Evolutionary conservation across 2,888 invertebrate species (phyloP).

Genomic region (Ichneumoninae sp.): DNA sequence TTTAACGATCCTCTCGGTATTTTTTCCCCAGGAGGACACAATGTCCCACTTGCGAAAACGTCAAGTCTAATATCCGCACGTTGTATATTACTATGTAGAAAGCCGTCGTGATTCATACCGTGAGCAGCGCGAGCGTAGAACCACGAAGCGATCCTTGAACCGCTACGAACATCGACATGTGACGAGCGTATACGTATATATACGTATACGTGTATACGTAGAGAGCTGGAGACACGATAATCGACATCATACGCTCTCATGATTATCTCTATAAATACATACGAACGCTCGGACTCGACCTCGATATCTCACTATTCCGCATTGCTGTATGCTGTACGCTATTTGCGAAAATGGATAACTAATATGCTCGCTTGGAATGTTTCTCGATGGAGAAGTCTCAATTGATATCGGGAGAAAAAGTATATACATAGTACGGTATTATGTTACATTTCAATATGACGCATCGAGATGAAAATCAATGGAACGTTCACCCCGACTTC

Average conservation of each 20-base stretch:
- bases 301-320: slow-evolving; percentile 56
- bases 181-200: slow-evolving; percentile 43
- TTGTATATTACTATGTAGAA: slow-evolving; percentile 12
- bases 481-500: slow-evolving; percentile 11
- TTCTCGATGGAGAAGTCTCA: slow-evolving; percentile 39
- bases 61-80: slow-evolving; percentile 4
- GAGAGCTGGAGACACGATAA: slow-evolving; percentile 60
- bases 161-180: slow-evolving; percentile 61
- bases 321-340: slow-evolving; percentile 35
- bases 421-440: neutral
- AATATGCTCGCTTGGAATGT: slow-evolving; percentile 14
- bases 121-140: slow-evolving; percentile 19
- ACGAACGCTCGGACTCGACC: slow-evolving; percentile 29
- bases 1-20: slow-evolving; percentile 17
- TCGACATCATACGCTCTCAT: slow-evolving; percentile 54
- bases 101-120: slow-evolving; percentile 56
- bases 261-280: slow-evolving; percentile 62
- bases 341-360: slow-evolving; percentile 36
- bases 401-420: slow-evolving; percentile 13
- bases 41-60: slow-evolving; percentile 29
- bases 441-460: neutral
- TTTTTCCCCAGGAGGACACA: slow-evolving; percentile 23
- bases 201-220: neutral
- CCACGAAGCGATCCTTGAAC: slow-evolving; percentile 62
- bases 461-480: neutral